Conservation (phyloP, 2,797 vertebrate genomes). For the Ctenochaetus hawaiiensis region DNA sequence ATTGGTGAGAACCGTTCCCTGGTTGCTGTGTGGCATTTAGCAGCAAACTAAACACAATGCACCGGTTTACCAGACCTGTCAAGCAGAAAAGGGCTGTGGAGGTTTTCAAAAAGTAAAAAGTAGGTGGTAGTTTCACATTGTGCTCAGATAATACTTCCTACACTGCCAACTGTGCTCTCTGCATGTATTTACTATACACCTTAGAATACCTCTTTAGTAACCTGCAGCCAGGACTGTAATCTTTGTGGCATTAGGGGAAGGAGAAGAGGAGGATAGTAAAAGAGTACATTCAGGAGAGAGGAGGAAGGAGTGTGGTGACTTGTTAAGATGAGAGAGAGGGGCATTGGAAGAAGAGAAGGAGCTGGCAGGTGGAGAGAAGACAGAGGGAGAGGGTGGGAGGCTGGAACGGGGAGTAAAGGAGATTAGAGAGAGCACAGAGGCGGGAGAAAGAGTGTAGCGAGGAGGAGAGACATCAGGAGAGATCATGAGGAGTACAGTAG, state of each 20-base stretch:
- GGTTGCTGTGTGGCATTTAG: slow-evolving; percentile 52
- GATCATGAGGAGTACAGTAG: slow-evolving; percentile 35
- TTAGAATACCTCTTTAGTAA: slow-evolving; percentile 40
- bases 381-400: slow-evolving; percentile 35
- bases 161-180: slow-evolving; percentile 23
- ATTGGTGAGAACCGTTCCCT: slow-evolving; percentile 25
- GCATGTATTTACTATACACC: slow-evolving; percentile 45
- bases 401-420: slow-evolving; percentile 58
- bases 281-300: slow-evolving; percentile 11
- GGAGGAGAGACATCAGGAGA: slow-evolving; percentile 35
- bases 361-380: slow-evolving; percentile 53
- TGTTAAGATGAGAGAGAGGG: slow-evolving; percentile 44
- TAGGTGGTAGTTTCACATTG: slow-evolving; percentile 26
- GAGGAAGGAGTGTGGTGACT: slow-evolving; percentile 28
- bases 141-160: slow-evolving; percentile 44
- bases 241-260: slow-evolving; percentile 29
- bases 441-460: slow-evolving; percentile 12
- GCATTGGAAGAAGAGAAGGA: slow-evolving; percentile 33
- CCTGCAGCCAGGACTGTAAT: slow-evolving; percentile 37
- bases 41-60: slow-evolving; percentile 41
- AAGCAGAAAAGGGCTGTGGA: slow-evolving; percentile 40
- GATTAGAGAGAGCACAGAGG: slow-evolving; percentile 59
- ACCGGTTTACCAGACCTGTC: slow-evolving; percentile 28
- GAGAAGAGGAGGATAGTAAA: slow-evolving; percentile 16
- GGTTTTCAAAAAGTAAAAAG: slow-evolving; percentile 44